phyloP scores from a whole-genome alignment of 1,140 invertebrate genomes.

The Eurytemora carolleeae region DNA sequence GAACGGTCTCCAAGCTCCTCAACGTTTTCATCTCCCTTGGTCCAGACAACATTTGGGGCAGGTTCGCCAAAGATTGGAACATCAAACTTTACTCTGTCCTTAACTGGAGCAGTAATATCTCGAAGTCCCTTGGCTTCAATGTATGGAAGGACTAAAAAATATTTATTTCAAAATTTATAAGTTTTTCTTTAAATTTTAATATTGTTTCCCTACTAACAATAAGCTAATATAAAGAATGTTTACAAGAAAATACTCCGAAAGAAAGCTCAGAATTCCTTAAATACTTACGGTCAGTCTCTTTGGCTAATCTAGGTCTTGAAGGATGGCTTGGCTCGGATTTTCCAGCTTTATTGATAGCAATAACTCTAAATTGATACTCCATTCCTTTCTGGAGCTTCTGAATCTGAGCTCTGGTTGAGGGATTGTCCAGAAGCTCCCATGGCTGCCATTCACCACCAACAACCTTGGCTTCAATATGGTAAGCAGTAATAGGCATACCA shows the following conservation, averaged over 20 bases:
- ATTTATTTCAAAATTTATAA: background rate
- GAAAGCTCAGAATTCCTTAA: too few species aligned
- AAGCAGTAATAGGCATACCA: constrained; percentile 74
- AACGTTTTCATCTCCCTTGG: constrained; percentile 57
- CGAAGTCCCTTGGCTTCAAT: constrained; percentile 77
- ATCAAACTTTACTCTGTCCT: constrained; percentile 70
- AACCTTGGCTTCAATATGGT: constrained; percentile 90
- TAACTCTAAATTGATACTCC: constrained; percentile 83
- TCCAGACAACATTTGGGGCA: constrained; percentile 71
- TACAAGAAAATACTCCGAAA: too few species aligned
- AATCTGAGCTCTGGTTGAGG: constrained; percentile 55
- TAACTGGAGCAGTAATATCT: constrained; percentile 69
- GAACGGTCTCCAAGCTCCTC: constrained; percentile 54
- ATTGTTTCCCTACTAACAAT: too few species aligned
- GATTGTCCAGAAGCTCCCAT: constrained; percentile 54
- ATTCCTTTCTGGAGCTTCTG: constrained; percentile 82
- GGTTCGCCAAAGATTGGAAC: constrained; percentile 76
- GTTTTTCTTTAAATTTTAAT: background rate
- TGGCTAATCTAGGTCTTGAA: constrained; percentile 71
- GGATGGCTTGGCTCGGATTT: constrained; percentile 51
- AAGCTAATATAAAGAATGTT: too few species aligned
- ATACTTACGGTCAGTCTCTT: constrained; percentile 55
- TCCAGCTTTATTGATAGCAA: constrained; percentile 84
- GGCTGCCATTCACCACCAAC: constrained; percentile 76
- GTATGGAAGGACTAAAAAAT: constrained; percentile 57